Evolutionary conservation across 2,888 invertebrate genomes (phyloP).

Genomic region (Pegoplata infirma): DNA sequence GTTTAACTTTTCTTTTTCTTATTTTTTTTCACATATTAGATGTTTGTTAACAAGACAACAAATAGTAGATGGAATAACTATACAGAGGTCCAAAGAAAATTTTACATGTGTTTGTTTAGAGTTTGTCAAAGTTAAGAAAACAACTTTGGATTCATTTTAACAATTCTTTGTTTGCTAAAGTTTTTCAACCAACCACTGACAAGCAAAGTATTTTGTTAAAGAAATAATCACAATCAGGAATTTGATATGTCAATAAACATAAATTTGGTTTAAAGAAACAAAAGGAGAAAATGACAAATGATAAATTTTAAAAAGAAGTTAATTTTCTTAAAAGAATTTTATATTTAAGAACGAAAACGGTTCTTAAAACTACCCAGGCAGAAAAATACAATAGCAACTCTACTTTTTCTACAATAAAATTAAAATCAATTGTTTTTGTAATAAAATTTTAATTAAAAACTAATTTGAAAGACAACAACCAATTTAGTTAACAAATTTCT

Average conservation of each 20-base stretch:
- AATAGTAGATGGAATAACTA: neutral
- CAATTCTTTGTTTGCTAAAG: neutral
- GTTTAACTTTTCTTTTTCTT: conserved; percentile 14
- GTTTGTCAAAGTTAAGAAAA: conserved; percentile 13
- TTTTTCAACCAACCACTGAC: neutral
- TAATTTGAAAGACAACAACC: too few relatives aligned
- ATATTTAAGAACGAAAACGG: too few relatives aligned
- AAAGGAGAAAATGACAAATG: too few relatives aligned
- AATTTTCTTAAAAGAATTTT: too few relatives aligned
- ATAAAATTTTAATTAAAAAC: too few relatives aligned
- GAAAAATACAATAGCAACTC: too few relatives aligned
- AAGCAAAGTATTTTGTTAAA: neutral
- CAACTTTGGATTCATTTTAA: neutral
- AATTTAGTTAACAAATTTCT: too few relatives aligned
- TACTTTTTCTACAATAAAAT: too few relatives aligned
- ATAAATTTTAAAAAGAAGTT: too few relatives aligned
- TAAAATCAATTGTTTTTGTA: too few relatives aligned
- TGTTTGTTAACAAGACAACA: conserved; percentile 5
- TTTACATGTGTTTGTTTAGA: neutral
- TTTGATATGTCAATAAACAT: neutral
- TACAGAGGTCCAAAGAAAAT: neutral
- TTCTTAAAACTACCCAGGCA: too few relatives aligned
- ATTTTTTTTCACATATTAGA: conserved; percentile 5
- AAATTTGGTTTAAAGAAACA: neutral
- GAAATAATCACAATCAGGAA: conserved; percentile 5